These are phyloP conservation scores for Rotaria macrura DNA, from an alignment of 2,888 invertebrate species.

Conservation along the genomic window DNA sequence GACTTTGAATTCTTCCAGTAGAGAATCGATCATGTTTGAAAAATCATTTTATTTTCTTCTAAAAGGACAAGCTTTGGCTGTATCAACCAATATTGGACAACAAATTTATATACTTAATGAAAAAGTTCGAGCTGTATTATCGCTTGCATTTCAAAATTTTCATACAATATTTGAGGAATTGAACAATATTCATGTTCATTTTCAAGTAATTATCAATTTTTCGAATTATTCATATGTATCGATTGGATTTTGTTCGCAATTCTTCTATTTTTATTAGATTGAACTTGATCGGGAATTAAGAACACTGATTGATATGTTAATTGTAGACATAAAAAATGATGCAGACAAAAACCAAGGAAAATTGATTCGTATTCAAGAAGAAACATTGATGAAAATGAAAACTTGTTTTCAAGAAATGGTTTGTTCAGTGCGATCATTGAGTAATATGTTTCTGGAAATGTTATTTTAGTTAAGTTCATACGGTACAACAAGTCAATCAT, in stretches of 20 bases:
- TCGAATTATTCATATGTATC: neutral
- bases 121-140: conserved; percentile 12
- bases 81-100: neutral
- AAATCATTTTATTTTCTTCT: no score
- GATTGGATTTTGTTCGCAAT: neutral
- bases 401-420: conserved; percentile 6
- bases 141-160: neutral
- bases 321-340: neutral
- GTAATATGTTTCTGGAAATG: neutral
- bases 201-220: neutral
- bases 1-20: no score
- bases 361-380: neutral
- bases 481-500: neutral
- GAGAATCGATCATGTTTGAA: no score
- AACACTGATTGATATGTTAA: neutral
- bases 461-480: neutral
- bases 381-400: conserved; percentile 1
- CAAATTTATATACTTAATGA: neutral
- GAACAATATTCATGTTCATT: neutral
- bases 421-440: neutral
- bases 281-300: neutral
- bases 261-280: neutral
- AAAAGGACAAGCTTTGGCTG: neutral
- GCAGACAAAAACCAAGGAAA: neutral
- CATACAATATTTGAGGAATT: neutral